Conservation (phyloP, 2,888 invertebrate genomes). For the Griposia aprilina region DNA sequence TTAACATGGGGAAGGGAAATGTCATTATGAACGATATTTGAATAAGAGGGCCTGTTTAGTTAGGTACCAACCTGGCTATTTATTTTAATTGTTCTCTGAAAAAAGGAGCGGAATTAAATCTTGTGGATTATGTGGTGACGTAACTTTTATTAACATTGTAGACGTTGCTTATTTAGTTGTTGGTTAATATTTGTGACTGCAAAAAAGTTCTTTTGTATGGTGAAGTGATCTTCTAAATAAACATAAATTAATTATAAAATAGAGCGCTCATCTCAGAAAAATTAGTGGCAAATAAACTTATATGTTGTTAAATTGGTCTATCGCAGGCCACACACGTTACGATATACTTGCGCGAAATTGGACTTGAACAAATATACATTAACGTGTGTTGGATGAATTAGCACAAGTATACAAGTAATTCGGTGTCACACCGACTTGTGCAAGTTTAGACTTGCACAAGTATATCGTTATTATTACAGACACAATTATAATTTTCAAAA, state of each 20-base stretch:
- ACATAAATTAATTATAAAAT: background rate
- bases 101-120: slow-evolving; percentile 39
- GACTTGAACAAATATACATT: background rate
- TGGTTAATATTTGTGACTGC: background rate
- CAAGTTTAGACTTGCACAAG: background rate
- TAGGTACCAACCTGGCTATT: slow-evolving; percentile 38
- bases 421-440: background rate
- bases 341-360: no score
- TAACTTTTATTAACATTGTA: slow-evolving; percentile 28
- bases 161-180: background rate
- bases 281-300: no score
- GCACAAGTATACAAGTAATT: background rate
- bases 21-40: slow-evolving; percentile 55
- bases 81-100: slow-evolving; percentile 55
- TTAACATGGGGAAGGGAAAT: slow-evolving; percentile 44
- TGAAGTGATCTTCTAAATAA: background rate
- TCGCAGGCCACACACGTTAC: no score
- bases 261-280: no score
- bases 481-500: background rate
- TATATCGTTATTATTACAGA: no score
- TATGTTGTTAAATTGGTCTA: no score
- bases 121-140: slow-evolving; percentile 22
- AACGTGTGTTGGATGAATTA: no score
- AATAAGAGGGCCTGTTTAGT: slow-evolving; percentile 57
- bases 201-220: background rate